These are phyloP conservation scores for Sinocyclocheilus anshuiensis DNA, from an alignment of 2,113 vertebrate species.

Conservation along the genomic window DNA sequence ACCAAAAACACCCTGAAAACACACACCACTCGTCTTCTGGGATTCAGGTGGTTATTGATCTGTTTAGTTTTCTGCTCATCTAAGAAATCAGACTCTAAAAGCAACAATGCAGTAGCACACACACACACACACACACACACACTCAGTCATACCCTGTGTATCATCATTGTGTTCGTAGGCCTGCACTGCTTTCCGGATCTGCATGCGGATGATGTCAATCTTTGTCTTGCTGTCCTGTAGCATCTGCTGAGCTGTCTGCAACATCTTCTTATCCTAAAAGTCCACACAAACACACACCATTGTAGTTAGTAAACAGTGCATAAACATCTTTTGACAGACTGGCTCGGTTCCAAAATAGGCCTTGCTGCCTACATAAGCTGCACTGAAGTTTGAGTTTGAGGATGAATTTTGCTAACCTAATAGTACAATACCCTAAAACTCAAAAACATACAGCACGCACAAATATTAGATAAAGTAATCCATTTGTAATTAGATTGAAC, in stretches of 20 bases:
- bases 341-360: not conserved
- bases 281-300: constrained; percentile 19
- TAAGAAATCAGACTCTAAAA: constrained; percentile 39
- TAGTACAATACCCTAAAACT: no score
- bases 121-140: constrained; percentile 29
- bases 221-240: constrained; percentile 92
- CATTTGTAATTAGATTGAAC: not conserved
- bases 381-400: no score
- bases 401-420: no score
- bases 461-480: not conserved
- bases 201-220: constrained; percentile 91
- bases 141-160: constrained; percentile 69
- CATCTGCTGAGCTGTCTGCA: constrained; percentile 89
- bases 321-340: not conserved
- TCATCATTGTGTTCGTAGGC: constrained; percentile 82
- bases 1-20: not conserved
- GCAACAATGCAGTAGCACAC: not conserved
- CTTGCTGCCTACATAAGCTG: not conserved
- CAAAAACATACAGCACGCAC: no score
- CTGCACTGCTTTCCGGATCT: constrained; percentile 85
- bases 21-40: not conserved
- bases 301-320: not conserved
- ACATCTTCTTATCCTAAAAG: constrained; percentile 85
- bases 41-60: constrained; percentile 55
- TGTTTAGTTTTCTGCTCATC: constrained; percentile 47